phyloP scores from a whole-genome alignment of 2,888 invertebrate species.

The Drosophila eohydei region DNA sequence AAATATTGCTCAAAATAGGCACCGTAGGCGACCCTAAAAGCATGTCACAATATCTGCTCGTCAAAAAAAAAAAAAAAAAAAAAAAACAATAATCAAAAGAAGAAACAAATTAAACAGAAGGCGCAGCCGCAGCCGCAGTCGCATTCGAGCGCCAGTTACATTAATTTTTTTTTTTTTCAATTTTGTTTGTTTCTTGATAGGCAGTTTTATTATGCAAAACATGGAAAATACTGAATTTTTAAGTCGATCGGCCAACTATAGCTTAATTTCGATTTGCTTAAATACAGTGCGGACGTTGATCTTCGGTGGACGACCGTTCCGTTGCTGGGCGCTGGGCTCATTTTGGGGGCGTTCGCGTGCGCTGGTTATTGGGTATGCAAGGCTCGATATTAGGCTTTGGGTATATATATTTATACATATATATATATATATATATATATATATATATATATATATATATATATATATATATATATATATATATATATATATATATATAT shows the following conservation, averaged over 20 bases:
- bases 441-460: background rate
- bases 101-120: conserved; percentile 39
- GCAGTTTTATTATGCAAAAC: conserved; percentile 80
- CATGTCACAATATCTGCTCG: conserved; percentile 74
- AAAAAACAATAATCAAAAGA: conserved; percentile 10
- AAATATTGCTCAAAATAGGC: conserved; percentile 75
- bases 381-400: conserved; percentile 10
- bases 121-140: conserved; percentile 44
- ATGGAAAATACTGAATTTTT: conserved; percentile 78
- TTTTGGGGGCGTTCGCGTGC: conserved; percentile 46
- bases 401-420: conserved; percentile 14
- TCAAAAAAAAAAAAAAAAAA: conserved; percentile 35
- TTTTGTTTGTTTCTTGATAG: conserved; percentile 56
- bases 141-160: conserved; percentile 73
- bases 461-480: background rate
- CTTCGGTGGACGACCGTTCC: conserved; percentile 28
- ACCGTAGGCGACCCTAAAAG: conserved; percentile 69
- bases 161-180: conserved; percentile 56
- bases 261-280: conserved; percentile 56
- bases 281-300: conserved; percentile 65
- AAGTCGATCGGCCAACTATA: conserved; percentile 59
- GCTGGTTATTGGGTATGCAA: conserved; percentile 28
- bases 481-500: conserved; percentile 16
- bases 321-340: conserved; percentile 28
- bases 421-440: conserved; percentile 14